Base-by-base conservation (phyloP, 2,797 vertebrate species). In the Eleutherodactylus coqui region DNA sequence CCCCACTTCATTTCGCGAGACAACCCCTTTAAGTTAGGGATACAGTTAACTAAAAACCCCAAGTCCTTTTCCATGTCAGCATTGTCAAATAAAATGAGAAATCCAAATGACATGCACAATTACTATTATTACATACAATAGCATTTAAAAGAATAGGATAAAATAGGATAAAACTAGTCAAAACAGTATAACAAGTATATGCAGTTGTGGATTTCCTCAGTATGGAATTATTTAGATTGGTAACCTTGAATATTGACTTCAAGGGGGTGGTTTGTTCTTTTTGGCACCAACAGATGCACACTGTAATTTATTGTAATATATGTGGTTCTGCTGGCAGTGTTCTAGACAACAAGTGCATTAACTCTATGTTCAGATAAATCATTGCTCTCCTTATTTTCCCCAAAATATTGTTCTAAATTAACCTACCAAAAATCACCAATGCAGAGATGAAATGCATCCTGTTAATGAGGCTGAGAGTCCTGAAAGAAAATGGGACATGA, bases 351-450 rank as follows among this genome's bases (percentile, higher is more conserved):
- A 10, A 69, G 64, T 36, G 11, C 9, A 9, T 2, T 38, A 36
- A 8, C 36, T 38, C 8, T 36, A 69, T 24, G 17, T 1, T 69
- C 7, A 38, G 3, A 36, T 5, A 38, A 24, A 21, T 69, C 19
- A 24, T 9, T 34, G 19, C 36, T 43, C 21, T 38, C 9, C 34
- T 24, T 69, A 38, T 69, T 11, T 13, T 70, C 38, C 9, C 62
- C 6, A 75, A 32, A 29, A 75, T 49, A 75, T 34, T 27, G 16
- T 43, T n/a, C 24, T 0, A 41, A 49, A 21, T 34, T 8, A 29
- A 75, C 85, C 36, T 86, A 86, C 85, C 85, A 67, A 81, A 81
- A 64, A 86, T 81, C 55, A 81, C 53, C 32, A 81, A 41, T 5
- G n/a, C 14, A 45, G 32, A 24, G 27, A 86, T 81, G 53, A 60